A percentile compares a stretch with the other conserved stretches of the same genome.
These are phyloP conservation scores for Diplogasteroides magnus DNA, from an alignment of 1,140 invertebrate species.

Conservation along the genomic window DNA sequence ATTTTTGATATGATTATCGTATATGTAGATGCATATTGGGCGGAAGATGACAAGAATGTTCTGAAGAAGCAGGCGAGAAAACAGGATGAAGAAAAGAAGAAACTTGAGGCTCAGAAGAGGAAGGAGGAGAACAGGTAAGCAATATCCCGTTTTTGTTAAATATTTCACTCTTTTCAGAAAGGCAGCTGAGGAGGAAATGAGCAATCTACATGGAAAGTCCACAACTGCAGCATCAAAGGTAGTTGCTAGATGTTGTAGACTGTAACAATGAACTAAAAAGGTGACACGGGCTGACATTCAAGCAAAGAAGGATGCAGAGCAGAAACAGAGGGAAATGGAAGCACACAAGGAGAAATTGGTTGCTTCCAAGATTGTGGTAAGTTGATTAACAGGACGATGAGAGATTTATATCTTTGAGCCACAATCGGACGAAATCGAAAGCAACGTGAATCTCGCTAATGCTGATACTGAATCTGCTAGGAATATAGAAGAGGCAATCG, in stretches of 20 bases:
- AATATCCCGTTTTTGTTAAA: too few species aligned
- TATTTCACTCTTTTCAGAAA: background rate
- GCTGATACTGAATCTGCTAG: background rate
- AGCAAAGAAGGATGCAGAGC: background rate
- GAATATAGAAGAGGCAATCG: background rate
- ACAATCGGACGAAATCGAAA: background rate
- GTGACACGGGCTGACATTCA: background rate
- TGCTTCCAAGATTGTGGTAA: background rate
- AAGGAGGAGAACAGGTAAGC: slow-evolving; percentile 1
- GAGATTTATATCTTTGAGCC: background rate
- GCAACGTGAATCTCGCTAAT: background rate
- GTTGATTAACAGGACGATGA: background rate
- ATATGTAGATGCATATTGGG: background rate
- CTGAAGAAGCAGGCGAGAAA: background rate
- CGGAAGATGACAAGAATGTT: background rate
- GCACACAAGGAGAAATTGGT: background rate
- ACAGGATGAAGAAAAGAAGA: background rate
- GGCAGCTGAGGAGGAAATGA: background rate
- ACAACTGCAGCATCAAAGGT: background rate
- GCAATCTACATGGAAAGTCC: background rate
- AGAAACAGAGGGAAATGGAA: background rate
- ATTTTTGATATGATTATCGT: background rate
- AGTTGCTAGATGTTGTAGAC: too few species aligned
- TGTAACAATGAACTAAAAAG: background rate
- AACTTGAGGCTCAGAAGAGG: background rate